Conservation (phyloP, 2,113 vertebrate species). For the Nycticebus coucang region DNA sequence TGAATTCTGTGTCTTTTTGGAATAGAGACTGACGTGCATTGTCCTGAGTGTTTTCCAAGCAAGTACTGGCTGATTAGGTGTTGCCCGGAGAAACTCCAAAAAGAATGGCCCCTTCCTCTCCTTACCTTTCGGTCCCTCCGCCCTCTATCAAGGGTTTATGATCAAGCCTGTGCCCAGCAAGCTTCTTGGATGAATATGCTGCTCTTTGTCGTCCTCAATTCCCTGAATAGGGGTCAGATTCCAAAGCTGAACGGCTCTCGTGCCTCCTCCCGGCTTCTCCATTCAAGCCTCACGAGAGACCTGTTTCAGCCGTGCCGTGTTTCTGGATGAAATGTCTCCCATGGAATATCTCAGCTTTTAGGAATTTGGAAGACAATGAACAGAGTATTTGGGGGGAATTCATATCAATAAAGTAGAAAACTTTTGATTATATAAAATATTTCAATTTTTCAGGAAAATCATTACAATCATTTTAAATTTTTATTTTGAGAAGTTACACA, state of each 20-base stretch:
- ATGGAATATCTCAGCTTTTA: too few species aligned
- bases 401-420: neutral
- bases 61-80: rapidly evolving
- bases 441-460: neutral
- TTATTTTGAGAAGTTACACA: neutral
- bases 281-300: neutral
- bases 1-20: neutral
- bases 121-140: neutral
- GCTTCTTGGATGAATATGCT: neutral
- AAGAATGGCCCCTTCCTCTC: neutral
- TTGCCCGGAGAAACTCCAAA: neutral
- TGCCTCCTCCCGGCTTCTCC: neutral
- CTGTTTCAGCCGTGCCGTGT: rapidly evolving
- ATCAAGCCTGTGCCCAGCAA: neutral
- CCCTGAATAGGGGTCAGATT: rapidly evolving
- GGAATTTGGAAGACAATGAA: neutral
- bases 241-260: rapidly evolving
- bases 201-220: neutral
- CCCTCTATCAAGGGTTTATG: rapidly evolving
- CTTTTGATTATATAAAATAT: neutral
- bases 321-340: neutral
- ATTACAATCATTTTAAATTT: neutral
- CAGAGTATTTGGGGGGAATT: neutral
- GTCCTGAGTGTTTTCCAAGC: neutral
- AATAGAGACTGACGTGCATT: neutral